Base-by-base conservation (phyloP, 2,797 vertebrate genomes). In the Anableps anableps region DNA sequence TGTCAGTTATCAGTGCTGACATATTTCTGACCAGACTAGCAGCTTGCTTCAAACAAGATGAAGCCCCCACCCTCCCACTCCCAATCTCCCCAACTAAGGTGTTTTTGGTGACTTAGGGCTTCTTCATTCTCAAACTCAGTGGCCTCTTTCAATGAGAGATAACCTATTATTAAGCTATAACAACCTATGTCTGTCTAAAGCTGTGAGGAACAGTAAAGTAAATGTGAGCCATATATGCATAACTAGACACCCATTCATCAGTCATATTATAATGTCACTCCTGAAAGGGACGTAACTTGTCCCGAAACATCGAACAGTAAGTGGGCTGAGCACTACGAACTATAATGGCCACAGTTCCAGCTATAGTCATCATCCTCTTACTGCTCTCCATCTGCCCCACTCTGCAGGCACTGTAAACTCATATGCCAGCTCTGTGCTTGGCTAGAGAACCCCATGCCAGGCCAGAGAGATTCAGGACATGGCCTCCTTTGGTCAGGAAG, bases 401-500 rank as follows among this genome's bases (percentile, higher is more conserved):
- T 1, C 93, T 62, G 88, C 86, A 91, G 91, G 93, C 89, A n/a
- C 80, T 80, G 68, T 88, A 73, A 85, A 79, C 74, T 90, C 80
- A 4, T 23, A 64, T 89, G 94, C 94, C 95, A 94, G 87, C 80
- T 88, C 79, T 64, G 77, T 77, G 81, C 79, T 84, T 47, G 86
- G 86, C 78, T 77, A 83, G 90, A 78, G 82, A 76, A 81, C 81
- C 17, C 34, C 79, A 75, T 87, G 90, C 91, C 91, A 91, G 85
- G 80, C 79, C 83, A 73, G 73, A 88, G 90, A 89, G 88, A 88
- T 92, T 90, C 91, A 94, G 94, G 95, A 95, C 93, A 92, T 85
- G 89, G 87, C 80, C 82, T 92, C 94, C 89, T 83, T 88, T 77
- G 82, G 88, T 92, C 93, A 95, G 95, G 96, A 96, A 95, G 95